Conservation (phyloP, 30 jellyfish, hydroid and myxozoan genomes). For the Chrysaora quinquecirrha region DNA sequence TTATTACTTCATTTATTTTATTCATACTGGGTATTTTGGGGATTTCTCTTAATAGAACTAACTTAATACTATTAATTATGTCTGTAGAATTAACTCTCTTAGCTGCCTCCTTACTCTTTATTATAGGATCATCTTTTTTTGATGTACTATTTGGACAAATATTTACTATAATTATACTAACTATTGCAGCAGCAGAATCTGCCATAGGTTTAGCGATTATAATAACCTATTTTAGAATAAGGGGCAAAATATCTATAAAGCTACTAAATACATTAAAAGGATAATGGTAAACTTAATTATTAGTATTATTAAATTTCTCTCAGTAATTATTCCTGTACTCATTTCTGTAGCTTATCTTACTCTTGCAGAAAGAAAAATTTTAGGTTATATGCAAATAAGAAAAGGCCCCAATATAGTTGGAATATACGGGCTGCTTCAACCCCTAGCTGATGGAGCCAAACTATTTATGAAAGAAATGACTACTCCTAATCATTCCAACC, state of each 20-base stretch:
- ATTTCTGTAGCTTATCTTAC: constrained; percentile 65
- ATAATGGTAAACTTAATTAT: background rate
- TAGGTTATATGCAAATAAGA: constrained; percentile 63
- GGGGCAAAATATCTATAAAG: constrained; percentile 49
- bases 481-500: constrained; percentile 46
- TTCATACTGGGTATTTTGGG: constrained; percentile 32
- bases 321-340: constrained; percentile 24
- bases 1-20: background rate
- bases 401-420: constrained; percentile 85
- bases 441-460: constrained; percentile 79
- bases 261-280: constrained; percentile 48
- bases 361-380: constrained; percentile 67
- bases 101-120: constrained; percentile 17
- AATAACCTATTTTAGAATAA: constrained; percentile 33
- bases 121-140: background rate
- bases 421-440: constrained; percentile 73
- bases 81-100: constrained; percentile 33
- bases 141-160: constrained; percentile 14
- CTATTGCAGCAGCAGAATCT: constrained; percentile 73
- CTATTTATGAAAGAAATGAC: constrained; percentile 57
- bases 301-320: background rate
- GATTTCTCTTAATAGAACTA: constrained; percentile 41
- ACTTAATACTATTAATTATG: constrained; percentile 26
- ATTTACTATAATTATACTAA: constrained; percentile 25
- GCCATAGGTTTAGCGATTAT: constrained; percentile 58